Evolutionary conservation across 2,113 vertebrate genomes (phyloP), one percentile per base, ranked within the genome.

Genomic region (Perccottus glenii): DNA sequence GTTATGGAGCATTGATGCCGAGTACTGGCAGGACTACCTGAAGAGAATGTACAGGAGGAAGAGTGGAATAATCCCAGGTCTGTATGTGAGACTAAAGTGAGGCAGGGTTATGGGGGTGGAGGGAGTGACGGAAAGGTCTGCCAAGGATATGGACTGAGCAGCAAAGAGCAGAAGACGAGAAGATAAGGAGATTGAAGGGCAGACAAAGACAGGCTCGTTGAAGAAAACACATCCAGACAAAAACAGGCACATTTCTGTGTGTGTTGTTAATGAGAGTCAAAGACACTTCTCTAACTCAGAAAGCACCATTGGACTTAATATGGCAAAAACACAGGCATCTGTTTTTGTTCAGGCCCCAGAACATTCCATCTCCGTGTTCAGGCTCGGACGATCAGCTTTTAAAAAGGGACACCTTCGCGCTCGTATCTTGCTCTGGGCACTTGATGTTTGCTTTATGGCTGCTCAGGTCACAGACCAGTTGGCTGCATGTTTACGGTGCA

Each of bases 401-500:
- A 87, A 55, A 27, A 87, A 88, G 83, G 61, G 83, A 87, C 81
- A 78, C 48, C 58, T 82, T 87, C 15, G 60, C 79, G 75, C 85
- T 91, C 82, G 91, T 91, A 90, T 93, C 90, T 90, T 90, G 90
- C 88, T 89, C 84, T 67, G 78, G 64, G 76, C 71, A 69, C 81
- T 90, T 89, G 77, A 87, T 87, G 87, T 88, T 67, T 45, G 67
- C 73, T 85, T 90, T 87, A 90, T 61, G 62, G 32, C 59, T 35
- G 48, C 53, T 53, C 56, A 77, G 78, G 82, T 89, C 75, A 85
- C 63, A 62, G 60, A 51, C 75, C 79, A 67, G 75, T 85, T 74
- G 70, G 49, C 60, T 69, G 56, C 42, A 48, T 70, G 58, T 77
- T 70, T 64, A 38, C 69, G 66, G 44, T 56, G 74, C 58, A 53